Percentiles rank a stretch among this genome's conserved stretches.
These are phyloP conservation scores for Accipiter virgatus DNA, from an alignment of 2,113 vertebrate species.

Conservation along the genomic window DNA sequence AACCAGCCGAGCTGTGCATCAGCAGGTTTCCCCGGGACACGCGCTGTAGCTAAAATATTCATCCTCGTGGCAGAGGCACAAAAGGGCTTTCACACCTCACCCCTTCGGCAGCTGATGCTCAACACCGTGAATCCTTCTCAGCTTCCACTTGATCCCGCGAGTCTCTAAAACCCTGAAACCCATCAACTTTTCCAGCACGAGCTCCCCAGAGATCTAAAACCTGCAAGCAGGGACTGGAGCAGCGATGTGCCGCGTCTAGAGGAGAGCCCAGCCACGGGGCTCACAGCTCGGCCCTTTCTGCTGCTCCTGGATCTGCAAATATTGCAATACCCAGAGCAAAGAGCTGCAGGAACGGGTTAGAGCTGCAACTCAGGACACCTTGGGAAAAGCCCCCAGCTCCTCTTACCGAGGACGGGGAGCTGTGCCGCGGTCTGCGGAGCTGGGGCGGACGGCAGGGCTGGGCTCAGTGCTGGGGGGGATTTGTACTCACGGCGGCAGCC, in stretches of 20 bases:
- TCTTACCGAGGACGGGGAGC: neutral
- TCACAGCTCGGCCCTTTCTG: neutral
- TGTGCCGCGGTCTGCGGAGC: accelerated
- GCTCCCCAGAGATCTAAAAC: neutral
- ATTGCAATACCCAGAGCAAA: neutral
- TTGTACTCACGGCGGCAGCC: accelerated
- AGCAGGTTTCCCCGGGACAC: neutral
- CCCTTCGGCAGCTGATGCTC: neutral
- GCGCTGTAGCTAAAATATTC: neutral
- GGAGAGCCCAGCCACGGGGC: neutral
- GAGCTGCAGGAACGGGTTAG: neutral
- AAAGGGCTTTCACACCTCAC: neutral
- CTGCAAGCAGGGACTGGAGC: neutral
- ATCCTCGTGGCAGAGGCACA: neutral
- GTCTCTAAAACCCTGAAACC: neutral
- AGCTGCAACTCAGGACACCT: neutral
- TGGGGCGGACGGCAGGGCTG: neutral
- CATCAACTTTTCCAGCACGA: neutral
- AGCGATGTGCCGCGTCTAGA: neutral
- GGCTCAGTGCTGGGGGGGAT: neutral
- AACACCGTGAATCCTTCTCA: neutral
- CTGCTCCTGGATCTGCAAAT: neutral
- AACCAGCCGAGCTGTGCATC: neutral
- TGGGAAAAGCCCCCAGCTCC: neutral
- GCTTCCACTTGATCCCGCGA: neutral